Percentiles rank a stretch among this genome's conserved stretches.
These are phyloP conservation scores for Phocoena phocoena DNA, from an alignment of 2,113 vertebrate genomes.

Conservation along the genomic window DNA sequence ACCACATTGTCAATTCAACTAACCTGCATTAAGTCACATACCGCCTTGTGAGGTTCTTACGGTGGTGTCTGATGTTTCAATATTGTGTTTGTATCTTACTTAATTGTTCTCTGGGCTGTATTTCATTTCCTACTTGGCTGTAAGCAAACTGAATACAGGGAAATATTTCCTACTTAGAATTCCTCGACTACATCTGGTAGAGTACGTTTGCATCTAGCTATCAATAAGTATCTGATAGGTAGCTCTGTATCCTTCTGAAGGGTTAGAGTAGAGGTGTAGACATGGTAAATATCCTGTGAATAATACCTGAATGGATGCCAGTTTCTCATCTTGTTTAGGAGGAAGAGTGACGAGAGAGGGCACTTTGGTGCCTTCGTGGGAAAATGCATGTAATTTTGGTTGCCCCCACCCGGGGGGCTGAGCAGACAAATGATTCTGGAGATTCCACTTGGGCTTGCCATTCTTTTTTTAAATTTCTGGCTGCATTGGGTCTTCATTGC, in stretches of 20 bases:
- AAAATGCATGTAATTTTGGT: not conserved
- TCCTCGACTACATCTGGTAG: not conserved
- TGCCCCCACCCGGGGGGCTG: not conserved
- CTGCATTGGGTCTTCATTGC: too few relatives aligned
- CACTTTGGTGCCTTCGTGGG: not conserved
- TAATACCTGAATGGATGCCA: not conserved
- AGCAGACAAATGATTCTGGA: not conserved
- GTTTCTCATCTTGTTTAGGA: not conserved
- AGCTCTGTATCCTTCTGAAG: not conserved
- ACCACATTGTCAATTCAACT: not conserved
- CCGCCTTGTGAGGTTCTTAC: too few relatives aligned
- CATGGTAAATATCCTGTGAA: not conserved
- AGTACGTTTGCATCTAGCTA: not conserved
- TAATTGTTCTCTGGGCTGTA: not conserved
- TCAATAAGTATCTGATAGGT: not conserved
- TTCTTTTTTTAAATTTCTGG: not conserved
- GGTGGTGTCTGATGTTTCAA: not conserved
- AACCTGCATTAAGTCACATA: not conserved
- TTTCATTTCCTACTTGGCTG: not conserved
- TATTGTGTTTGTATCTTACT: not conserved
- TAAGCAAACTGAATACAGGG: not conserved
- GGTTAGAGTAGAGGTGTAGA: not conserved
- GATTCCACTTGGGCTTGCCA: not conserved
- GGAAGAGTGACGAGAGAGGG: not conserved
- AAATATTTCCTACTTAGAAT: not conserved